Base-by-base conservation (phyloP, 2,888 invertebrate genomes). In the Pimpla rufipes region DNA sequence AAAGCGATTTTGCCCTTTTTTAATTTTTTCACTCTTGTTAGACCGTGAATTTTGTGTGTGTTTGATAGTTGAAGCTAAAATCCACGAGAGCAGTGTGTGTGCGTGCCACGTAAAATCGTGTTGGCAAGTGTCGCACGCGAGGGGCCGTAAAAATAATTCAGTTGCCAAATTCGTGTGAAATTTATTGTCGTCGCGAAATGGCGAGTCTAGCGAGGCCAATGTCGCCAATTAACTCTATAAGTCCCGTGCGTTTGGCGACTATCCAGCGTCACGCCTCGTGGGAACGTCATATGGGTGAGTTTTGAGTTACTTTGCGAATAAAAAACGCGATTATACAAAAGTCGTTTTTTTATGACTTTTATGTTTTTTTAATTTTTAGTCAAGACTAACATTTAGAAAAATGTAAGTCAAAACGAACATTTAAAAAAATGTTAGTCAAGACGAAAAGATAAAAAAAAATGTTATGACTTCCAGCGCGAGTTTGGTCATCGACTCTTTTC, bases 241-340 rank as follows among this genome's bases (percentile, higher is more conserved):
- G 83, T 70, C 89, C 89, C 67, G 84, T 86, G 86, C 91, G 88
- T 81, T 86, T 89, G 87, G 91, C 90, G 21, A 92, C 91, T 23
- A 90, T 91, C 85, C 88, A 88, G 86, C 90, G 87, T 77, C 92
- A 92, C 73, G 88, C 88, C 55, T 85, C 87, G 42, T 92, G 92
- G 92, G 92, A 92, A 86, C 87, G 86, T 68, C 88, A 91, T 55
- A 88, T 91, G 82, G 91, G 92, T 92, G 88, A 92, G 92, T 92
- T 80, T 47, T 62, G 47, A 21, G 55, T 57, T 57, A n/a, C 3
- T 57, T 35, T 2, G 11, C 10, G 40, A 62, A n/a, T n/a, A n/a
- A 11, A 75, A 71, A 71, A 42, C 18, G 7, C 42, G 3, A 42
- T 7, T 10, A 47, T 16, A 10, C 59, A 50, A 21, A 16, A 42